Evolutionary conservation across 2,113 vertebrate species (phyloP).

Genomic region (Acanthisitta chloris): DNA sequence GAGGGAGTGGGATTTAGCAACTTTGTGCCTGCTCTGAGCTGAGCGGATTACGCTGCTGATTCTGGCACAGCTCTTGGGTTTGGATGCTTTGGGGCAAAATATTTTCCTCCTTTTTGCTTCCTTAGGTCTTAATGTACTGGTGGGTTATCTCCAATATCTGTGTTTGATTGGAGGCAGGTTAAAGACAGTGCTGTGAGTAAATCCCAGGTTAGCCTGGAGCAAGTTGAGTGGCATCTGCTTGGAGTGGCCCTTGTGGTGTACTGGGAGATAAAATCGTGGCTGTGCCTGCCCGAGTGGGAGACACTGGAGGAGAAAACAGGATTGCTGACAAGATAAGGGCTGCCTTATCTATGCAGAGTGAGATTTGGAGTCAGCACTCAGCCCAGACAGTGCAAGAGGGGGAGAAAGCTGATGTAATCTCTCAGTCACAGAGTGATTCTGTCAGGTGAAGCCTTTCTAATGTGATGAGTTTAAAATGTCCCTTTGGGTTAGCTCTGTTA

Average conservation of each 20-base stretch:
- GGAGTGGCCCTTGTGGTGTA: not conserved
- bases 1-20: not conserved
- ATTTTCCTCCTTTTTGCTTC: not conserved
- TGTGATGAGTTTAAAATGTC: not conserved
- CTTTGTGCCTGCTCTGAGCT: not conserved
- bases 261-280: not conserved
- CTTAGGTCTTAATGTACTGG: not conserved
- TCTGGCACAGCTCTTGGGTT: not conserved
- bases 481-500: not conserved
- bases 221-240: not conserved
- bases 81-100: not conserved
- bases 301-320: not conserved
- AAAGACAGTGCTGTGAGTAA: not conserved
- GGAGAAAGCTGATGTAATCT: not conserved
- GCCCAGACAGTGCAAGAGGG: not conserved
- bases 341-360: not conserved
- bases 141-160: rapidly evolving
- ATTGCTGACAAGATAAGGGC: not conserved
- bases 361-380: not conserved
- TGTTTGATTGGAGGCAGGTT: not conserved
- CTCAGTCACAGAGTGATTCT: not conserved
- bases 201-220: not conserved
- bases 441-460: not conserved
- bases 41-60: not conserved
- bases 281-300: not conserved